Base-by-base conservation (phyloP, 2,888 invertebrate species). In the Pimpla rufipes region DNA sequence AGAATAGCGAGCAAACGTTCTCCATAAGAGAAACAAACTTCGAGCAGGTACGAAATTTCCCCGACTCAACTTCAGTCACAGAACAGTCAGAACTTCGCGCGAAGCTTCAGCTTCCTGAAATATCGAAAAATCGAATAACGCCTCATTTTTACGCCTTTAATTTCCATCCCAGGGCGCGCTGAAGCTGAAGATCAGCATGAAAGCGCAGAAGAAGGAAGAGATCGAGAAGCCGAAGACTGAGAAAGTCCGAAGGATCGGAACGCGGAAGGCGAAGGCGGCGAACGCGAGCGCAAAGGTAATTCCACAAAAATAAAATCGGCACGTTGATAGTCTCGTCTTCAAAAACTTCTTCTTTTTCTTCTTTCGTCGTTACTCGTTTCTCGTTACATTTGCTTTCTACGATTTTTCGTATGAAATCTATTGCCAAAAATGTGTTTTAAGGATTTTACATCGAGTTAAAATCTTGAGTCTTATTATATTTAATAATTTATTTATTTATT, bases 21-120 rank as follows among this genome's bases (percentile, higher is more conserved):
- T 93, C 94, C 23, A 94, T 94, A 86, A 91, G 94, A 76, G 94
- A 94, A 90, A 93, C 94, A 50, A 93, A 94, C 90, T 94, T 94
- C 88, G 94, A 94, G 83, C 92, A 93, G 93, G 93, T 94, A 89
- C 40, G 16, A 18, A 8, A 16, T 37, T 10, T 37, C 16, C n/a
- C 62, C 8, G 37, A 37, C 16, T 40, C 16, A 1, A 37, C 8
- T 13, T 13, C 13, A 29, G 3, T n/a, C 11, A 2, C 55, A 1
- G 5, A 16, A 52, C 2, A 52, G n/a, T n/a, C n/a, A n/a, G n/a
- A 7, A 16, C 4, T 52, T 6, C 8, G 16, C 3, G 45, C 45
- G 13, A 45, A 45, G 13, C 4, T 42, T 8, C 16, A 52, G 52
- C 21, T 55, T 47, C 16, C 55, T 23, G 23, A 55, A 1, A 5